A percentile compares a stretch with the other conserved stretches of the same genome.
These are phyloP conservation scores for Argyra leucocephala DNA, from an alignment of 2,888 invertebrate species.

Conservation along the genomic window DNA sequence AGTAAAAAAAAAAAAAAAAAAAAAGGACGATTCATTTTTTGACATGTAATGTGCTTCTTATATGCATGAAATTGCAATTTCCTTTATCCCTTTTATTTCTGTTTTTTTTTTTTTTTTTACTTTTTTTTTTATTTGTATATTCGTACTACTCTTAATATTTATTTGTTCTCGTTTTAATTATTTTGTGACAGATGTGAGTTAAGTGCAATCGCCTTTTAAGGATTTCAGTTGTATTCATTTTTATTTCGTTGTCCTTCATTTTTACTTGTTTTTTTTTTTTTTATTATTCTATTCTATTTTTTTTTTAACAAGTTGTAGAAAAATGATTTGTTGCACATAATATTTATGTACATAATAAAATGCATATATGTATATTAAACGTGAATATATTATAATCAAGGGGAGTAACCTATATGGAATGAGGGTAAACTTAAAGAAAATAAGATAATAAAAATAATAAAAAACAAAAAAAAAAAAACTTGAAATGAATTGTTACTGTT, in stretches of 20 bases:
- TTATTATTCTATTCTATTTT: background rate
- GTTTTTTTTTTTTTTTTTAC: background rate
- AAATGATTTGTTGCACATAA: background rate
- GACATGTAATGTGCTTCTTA: background rate
- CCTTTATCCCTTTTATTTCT: constrained; percentile 2
- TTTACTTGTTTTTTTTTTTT: background rate
- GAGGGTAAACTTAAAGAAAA: no score
- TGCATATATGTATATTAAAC: no score
- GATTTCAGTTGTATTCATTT: background rate
- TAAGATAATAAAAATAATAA: no score
- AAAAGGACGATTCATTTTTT: background rate
- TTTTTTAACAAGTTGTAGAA: background rate
- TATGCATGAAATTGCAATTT: background rate
- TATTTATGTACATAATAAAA: no score
- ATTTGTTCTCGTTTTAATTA: background rate
- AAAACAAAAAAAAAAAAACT: no score
- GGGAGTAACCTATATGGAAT: no score
- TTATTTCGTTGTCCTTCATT: no score
- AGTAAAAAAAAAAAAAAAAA: background rate
- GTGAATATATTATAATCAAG: no score
- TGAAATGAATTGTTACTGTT: no score
- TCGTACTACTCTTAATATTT: background rate
- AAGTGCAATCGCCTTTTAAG: background rate
- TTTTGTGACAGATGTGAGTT: constrained; percentile 6
- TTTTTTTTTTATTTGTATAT: no score